Evolutionary conservation across 2,113 vertebrate species (phyloP).

Genomic region (Gnathonemus echidnorhynchus): DNA sequence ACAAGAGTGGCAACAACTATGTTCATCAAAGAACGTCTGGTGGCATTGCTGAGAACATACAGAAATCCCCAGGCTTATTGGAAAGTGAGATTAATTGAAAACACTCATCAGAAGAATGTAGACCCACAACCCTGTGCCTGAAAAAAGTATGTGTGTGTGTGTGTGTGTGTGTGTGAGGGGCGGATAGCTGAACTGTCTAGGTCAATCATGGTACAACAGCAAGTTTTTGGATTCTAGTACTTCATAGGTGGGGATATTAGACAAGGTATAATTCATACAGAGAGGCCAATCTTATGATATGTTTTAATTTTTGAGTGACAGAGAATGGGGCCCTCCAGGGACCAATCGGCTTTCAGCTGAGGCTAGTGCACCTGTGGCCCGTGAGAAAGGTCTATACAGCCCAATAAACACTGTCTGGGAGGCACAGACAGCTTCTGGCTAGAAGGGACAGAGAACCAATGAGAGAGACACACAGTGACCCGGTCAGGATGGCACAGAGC

Average conservation of each 20-base stretch:
- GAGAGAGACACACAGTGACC: not conserved
- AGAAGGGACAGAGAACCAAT: not conserved
- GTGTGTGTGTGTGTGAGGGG: not conserved
- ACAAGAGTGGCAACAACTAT: not conserved
- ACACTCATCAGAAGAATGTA: not conserved
- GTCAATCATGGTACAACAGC: not conserved
- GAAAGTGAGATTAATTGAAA: not conserved
- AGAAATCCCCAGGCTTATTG: not conserved
- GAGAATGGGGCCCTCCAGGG: not conserved
- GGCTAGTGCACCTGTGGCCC: not conserved
- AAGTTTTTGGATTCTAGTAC: not conserved
- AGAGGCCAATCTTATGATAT: not conserved
- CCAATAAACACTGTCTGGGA: not conserved
- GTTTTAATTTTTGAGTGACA: not conserved
- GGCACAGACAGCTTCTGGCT: not conserved
- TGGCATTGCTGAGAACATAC: not conserved
- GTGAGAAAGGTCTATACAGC: not conserved
- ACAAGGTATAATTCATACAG: not conserved
- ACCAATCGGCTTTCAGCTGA: not conserved
- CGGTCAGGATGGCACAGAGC: not conserved
- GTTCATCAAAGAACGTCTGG: not conserved
- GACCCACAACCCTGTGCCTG: not conserved
- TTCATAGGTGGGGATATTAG: not conserved
- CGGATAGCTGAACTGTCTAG: not conserved
- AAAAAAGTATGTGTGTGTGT: not conserved